A percentile compares a stretch with the other conserved stretches of the same genome.
These are phyloP conservation scores for Bolinopsis microptera DNA, from an alignment of 37 sponge, comb jelly and placozoan genomes.

Conservation along the genomic window DNA sequence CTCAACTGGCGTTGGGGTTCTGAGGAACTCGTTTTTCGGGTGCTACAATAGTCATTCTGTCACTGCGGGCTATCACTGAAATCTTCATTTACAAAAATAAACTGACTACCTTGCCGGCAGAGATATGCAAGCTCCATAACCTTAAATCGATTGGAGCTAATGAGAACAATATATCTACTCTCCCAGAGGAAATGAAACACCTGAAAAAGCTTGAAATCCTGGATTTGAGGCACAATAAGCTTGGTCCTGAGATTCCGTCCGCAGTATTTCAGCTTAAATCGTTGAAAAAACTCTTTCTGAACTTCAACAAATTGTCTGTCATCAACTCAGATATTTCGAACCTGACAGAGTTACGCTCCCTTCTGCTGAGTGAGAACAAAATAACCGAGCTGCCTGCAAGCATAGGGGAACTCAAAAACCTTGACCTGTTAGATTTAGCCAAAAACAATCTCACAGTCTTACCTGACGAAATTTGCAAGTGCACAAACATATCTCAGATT, in stretches of 20 bases:
- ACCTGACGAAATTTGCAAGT: background rate
- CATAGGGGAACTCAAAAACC: constrained; percentile 24
- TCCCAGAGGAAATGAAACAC: constrained; percentile 38
- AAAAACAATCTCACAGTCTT: constrained; percentile 20
- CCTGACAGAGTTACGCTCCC: constrained; percentile 17
- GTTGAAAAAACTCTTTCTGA: constrained; percentile 46
- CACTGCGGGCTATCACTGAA: constrained; percentile 3
- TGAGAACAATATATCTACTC: constrained; percentile 30
- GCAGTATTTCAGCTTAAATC: constrained; percentile 5
- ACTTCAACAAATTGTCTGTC: constrained; percentile 25
- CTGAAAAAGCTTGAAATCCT: constrained; percentile 43
- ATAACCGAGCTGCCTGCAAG: background rate
- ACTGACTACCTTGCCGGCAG: constrained; percentile 23
- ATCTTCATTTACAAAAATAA: constrained; percentile 57
- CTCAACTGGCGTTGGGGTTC: background rate
- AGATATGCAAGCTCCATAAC: constrained; percentile 27
- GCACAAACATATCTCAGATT: constrained; percentile 34
- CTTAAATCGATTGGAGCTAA: constrained; percentile 22
- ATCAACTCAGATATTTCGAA: background rate
- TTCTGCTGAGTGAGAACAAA: constrained; percentile 23
- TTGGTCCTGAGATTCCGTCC: constrained; percentile 8
- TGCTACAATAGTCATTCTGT: too few relatives aligned
- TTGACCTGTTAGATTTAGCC: constrained; percentile 21
- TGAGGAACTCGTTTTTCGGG: too few relatives aligned
- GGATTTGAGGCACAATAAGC: constrained; percentile 56